phyloP scores from a whole-genome alignment of 30 jellyfish, hydroid and myxozoan species.

The Cassiopea andromeda region DNA sequence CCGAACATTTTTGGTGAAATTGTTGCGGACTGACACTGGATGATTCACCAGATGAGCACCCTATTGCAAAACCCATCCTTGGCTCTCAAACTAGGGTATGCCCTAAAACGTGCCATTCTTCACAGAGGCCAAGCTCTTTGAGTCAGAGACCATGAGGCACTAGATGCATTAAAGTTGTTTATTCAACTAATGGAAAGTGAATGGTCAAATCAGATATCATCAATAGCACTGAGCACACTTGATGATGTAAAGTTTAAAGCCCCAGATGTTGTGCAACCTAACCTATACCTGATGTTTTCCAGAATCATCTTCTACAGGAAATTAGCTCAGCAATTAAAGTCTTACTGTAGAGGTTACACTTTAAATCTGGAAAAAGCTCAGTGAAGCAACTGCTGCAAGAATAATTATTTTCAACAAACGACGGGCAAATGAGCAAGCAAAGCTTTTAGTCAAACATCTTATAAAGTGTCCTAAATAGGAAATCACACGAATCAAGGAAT shows the following conservation, averaged over 20 bases:
- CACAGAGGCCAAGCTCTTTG: conserved; percentile 29
- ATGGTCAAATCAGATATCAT: conserved; percentile 49
- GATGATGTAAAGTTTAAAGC: conserved; percentile 35
- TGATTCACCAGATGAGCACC: conserved; percentile 38
- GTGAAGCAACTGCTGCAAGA: conserved; percentile 52
- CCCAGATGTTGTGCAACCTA: conserved; percentile 32
- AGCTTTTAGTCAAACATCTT: conserved; percentile 27
- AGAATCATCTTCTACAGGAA: conserved; percentile 30
- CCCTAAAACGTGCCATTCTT: conserved; percentile 38
- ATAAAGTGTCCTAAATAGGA: conserved; percentile 29
- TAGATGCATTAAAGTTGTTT: conserved; percentile 23
- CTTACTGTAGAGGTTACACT: conserved; percentile 11
- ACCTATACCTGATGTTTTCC: conserved; percentile 39
- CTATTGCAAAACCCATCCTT: conserved; percentile 47
- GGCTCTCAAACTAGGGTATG: conserved; percentile 46
- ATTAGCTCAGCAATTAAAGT: conserved; percentile 24
- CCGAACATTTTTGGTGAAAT: conserved; percentile 31
- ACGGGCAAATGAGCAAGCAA: conserved; percentile 57
- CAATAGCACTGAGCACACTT: conserved; percentile 43
- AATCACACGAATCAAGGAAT: conserved; percentile 37
- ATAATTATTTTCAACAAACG: conserved; percentile 45
- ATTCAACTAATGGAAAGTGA: conserved; percentile 31
- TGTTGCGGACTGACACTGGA: conserved; percentile 20
- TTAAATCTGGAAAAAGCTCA: conserved; percentile 33
- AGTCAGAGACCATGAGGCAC: conserved; percentile 2